These are phyloP conservation scores for Auanema sp. DNA, from an alignment of 2,888 invertebrate species.

Conservation along the genomic window DNA sequence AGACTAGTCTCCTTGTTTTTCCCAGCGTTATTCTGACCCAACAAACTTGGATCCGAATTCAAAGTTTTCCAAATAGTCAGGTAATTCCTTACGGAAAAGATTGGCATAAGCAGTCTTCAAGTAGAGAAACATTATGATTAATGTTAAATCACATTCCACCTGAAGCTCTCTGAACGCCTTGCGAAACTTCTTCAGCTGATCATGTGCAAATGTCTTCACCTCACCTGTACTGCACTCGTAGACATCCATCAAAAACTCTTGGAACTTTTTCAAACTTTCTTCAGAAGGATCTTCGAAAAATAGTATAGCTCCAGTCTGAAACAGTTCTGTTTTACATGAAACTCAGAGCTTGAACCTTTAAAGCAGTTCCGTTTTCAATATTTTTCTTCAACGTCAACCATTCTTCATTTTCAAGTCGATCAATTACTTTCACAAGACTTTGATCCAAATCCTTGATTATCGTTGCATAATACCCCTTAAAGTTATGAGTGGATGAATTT, in stretches of 20 bases:
- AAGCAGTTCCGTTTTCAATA: slow-evolving; percentile 34
- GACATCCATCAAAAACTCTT: slow-evolving; percentile 52
- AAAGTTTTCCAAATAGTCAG: slow-evolving; percentile 59
- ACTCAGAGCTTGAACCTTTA: slow-evolving; percentile 24
- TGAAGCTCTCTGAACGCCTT: slow-evolving; percentile 26
- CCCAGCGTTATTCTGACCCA: slow-evolving; percentile 28
- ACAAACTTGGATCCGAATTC: slow-evolving; percentile 60
- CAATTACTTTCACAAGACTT: slow-evolving; percentile 49
- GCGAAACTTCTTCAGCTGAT: slow-evolving; percentile 40
- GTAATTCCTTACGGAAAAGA: slow-evolving; percentile 59
- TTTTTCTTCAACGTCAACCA: slow-evolving; percentile 37
- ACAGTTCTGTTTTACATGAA: slow-evolving; percentile 2
- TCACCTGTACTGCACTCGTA: slow-evolving; percentile 52
- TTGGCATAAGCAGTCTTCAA: slow-evolving; percentile 54
- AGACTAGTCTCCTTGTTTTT: not conserved
- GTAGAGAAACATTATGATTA: slow-evolving; percentile 7
- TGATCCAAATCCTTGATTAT: slow-evolving; percentile 56
- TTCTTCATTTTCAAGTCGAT: slow-evolving; percentile 45
- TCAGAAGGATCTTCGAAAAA: slow-evolving; percentile 51
- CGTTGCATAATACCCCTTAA: slow-evolving; percentile 56
- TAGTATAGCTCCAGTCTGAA: slow-evolving; percentile 55
- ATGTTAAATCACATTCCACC: not conserved
- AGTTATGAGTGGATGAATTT: not conserved
- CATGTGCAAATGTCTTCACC: slow-evolving; percentile 46
- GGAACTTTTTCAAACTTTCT: slow-evolving; percentile 36